A percentile compares a stretch with the other conserved stretches of the same genome.
phyloP scores from a whole-genome alignment of 2,888 invertebrate species.

The Trisateles emortualis region DNA sequence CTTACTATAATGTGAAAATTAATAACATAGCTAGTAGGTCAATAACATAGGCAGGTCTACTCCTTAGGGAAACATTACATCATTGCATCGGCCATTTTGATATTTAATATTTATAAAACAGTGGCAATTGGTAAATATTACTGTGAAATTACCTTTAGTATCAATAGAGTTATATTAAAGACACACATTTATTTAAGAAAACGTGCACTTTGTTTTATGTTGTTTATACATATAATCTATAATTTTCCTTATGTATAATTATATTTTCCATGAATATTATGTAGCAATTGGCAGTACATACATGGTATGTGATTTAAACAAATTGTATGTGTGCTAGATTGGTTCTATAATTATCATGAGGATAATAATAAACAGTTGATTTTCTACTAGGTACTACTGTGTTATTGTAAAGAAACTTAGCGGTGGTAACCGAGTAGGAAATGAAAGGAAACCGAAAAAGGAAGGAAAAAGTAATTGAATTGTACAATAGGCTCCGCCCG shows the following conservation, averaged over 20 bases:
- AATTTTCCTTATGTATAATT: slow-evolving; percentile 18
- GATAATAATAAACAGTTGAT: too few relatives aligned
- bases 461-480: too few relatives aligned
- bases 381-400: too few relatives aligned
- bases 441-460: too few relatives aligned
- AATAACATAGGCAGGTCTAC: neutral
- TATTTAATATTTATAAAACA: neutral
- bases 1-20: too few relatives aligned
- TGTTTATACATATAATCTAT: slow-evolving; percentile 15
- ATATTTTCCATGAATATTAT: neutral
- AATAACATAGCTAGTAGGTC: neutral
- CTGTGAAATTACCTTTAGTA: slow-evolving; percentile 19
- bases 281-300: too few relatives aligned
- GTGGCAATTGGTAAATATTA: slow-evolving; percentile 11
- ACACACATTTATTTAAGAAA: slow-evolving; percentile 30
- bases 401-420: too few relatives aligned
- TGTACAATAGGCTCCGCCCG: too few relatives aligned
- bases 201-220: slow-evolving; percentile 31
- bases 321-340: too few relatives aligned
- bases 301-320: too few relatives aligned
- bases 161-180: slow-evolving; percentile 31
- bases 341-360: too few relatives aligned
- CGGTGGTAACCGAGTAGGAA: too few relatives aligned
- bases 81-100: slow-evolving; percentile 2
- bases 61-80: slow-evolving; percentile 9